Conservation (phyloP, 2,797 vertebrate species). For the Sebastolobus alascanus region DNA sequence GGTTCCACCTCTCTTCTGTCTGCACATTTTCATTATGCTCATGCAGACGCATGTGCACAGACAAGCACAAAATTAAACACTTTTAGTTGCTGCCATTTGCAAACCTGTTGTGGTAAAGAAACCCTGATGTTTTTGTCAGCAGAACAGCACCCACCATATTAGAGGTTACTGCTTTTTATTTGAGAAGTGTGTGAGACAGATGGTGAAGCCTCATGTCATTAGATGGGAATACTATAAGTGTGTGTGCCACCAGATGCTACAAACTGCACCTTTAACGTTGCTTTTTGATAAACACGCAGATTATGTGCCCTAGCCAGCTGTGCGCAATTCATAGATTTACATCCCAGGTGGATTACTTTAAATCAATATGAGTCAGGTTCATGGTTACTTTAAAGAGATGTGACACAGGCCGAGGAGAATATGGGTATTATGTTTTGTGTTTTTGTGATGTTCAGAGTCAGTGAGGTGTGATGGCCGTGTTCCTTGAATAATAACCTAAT, state of each 20-base stretch:
- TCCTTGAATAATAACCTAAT: not conserved
- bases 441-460: constrained; percentile 6
- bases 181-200: constrained; percentile 57
- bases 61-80: constrained; percentile 28
- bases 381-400: constrained; percentile 12
- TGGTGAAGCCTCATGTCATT: constrained; percentile 53
- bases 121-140: constrained; percentile 22
- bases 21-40: constrained; percentile 37
- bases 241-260: not conserved
- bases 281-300: constrained; percentile 19
- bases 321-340: constrained; percentile 35
- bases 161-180: constrained; percentile 52
- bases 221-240: not conserved
- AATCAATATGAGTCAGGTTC: constrained; percentile 17
- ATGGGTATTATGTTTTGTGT: not conserved
- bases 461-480: not conserved
- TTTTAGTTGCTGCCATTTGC: constrained; percentile 30
- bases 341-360: constrained; percentile 25
- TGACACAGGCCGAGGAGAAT: not conserved
- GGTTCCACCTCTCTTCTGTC: constrained; percentile 13
- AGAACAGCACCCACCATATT: constrained; percentile 32
- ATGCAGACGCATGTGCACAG: constrained; percentile 13
- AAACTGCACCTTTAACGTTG: not conserved
- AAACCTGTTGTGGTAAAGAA: constrained; percentile 15
- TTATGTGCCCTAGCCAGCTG: constrained; percentile 16